A percentile compares a stretch with the other conserved stretches of the same genome.
These are phyloP conservation scores for Menura novaehollandiae DNA, from an alignment of 2,113 vertebrate genomes.

Conservation along the genomic window DNA sequence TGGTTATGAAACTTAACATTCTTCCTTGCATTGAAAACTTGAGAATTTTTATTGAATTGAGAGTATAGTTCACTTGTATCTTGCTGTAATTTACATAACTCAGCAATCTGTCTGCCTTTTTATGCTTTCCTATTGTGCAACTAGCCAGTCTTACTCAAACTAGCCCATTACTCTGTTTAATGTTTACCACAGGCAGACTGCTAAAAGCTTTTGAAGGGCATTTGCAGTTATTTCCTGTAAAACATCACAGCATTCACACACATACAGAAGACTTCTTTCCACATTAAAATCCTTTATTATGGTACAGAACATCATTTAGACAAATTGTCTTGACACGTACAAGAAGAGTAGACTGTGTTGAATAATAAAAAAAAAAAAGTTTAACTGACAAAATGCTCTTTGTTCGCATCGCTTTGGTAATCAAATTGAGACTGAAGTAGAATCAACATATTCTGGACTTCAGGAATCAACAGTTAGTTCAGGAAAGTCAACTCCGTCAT, in stretches of 20 bases:
- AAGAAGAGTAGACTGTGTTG: not conserved
- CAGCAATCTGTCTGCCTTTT: not conserved
- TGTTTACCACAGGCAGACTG: not conserved
- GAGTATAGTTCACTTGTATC: not conserved
- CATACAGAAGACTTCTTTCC: not conserved
- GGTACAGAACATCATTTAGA: not conserved
- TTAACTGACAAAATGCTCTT: not conserved
- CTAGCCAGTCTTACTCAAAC: not conserved
- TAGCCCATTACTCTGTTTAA: not conserved
- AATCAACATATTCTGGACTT: not conserved
- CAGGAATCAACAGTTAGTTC: not conserved
- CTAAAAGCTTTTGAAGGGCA: not conserved
- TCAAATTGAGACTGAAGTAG: not conserved
- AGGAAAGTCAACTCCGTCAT: not conserved
- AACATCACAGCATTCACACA: not conserved
- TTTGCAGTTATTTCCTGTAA: not conserved
- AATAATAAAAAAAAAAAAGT: not conserved
- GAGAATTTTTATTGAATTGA: not conserved
- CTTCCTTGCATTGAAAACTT: not conserved
- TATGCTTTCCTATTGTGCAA: not conserved
- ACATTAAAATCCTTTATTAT: not conserved
- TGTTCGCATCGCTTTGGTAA: not conserved
- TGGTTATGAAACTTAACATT: not conserved
- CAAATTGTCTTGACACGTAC: not conserved
- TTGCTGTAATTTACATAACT: not conserved